phyloP scores from a whole-genome alignment of 2,113 vertebrate genomes.

The Chloropsis hardwickii region DNA sequence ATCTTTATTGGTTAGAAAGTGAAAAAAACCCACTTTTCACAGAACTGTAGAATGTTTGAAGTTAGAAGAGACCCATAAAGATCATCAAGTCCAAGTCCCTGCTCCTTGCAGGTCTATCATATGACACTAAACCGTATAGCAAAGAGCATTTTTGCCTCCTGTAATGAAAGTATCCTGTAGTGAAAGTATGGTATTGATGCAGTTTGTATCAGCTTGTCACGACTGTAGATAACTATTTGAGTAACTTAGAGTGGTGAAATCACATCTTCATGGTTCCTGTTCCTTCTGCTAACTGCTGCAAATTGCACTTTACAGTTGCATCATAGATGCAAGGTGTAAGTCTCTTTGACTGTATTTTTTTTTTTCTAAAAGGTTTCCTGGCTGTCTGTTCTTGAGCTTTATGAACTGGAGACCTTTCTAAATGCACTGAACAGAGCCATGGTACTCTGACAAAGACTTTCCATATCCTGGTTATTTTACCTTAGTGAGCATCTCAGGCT shows the following conservation, averaged over 20 bases:
- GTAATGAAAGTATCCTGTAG: background rate
- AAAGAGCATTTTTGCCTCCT: background rate
- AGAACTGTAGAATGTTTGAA: background rate
- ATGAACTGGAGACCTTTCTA: background rate
- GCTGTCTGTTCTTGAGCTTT: background rate
- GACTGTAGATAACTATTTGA: background rate
- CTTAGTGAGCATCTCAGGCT: background rate
- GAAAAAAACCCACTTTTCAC: rapidly evolving
- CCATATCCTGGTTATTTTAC: background rate
- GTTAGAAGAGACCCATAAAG: background rate
- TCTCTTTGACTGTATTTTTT: background rate
- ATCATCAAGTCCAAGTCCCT: background rate
- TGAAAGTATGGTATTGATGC: background rate
- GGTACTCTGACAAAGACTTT: background rate
- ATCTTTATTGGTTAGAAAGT: background rate
- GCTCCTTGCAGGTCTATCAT: background rate
- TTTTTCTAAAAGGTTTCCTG: background rate
- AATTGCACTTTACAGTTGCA: background rate
- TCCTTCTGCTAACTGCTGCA: background rate
- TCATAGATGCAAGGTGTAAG: background rate
- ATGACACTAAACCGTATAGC: background rate
- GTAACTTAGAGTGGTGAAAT: background rate
- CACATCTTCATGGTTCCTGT: background rate
- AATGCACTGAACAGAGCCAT: background rate
- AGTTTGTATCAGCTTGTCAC: background rate